phyloP scores from a whole-genome alignment of 2,113 vertebrate genomes.

The Rhynchopsitta pachyrhyncha region DNA sequence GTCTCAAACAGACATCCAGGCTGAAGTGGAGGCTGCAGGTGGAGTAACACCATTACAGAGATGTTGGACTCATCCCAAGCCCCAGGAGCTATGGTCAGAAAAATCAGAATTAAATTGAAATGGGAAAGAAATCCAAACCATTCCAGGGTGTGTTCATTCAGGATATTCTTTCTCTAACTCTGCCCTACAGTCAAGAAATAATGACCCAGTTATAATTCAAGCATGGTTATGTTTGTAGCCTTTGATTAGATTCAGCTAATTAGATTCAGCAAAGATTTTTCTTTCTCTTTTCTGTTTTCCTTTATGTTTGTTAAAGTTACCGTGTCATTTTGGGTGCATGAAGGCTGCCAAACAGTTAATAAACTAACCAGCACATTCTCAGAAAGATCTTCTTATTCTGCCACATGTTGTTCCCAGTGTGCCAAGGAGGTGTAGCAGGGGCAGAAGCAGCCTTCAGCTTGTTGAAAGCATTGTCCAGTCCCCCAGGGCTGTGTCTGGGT shows the following conservation, averaged over 20 bases:
- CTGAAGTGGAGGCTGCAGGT: slow-evolving; percentile 43
- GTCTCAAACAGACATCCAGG: neutral
- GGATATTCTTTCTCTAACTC: slow-evolving; percentile 61
- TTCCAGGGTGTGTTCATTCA: slow-evolving; percentile 45
- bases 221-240: slow-evolving; percentile 24
- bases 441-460: neutral
- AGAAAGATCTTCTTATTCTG: neutral
- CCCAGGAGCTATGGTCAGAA: slow-evolving; percentile 56
- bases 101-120: slow-evolving; percentile 39
- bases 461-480: neutral
- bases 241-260: slow-evolving; percentile 65
- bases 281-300: slow-evolving; percentile 32
- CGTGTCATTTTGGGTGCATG: neutral
- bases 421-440: neutral
- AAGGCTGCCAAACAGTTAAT: slow-evolving; percentile 24
- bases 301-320: neutral
- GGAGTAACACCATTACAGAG: slow-evolving; percentile 32
- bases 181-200: slow-evolving; percentile 64
- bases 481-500: neutral
- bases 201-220: slow-evolving; percentile 37
- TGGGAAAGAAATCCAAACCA: slow-evolving; percentile 52
- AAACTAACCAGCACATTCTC: neutral
- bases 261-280: slow-evolving; percentile 39
- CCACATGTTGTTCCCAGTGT: neutral
- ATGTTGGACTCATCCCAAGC: slow-evolving; percentile 54